Base-by-base conservation (phyloP, 2,113 vertebrate genomes). In the Chaetorhynchus papuensis region DNA sequence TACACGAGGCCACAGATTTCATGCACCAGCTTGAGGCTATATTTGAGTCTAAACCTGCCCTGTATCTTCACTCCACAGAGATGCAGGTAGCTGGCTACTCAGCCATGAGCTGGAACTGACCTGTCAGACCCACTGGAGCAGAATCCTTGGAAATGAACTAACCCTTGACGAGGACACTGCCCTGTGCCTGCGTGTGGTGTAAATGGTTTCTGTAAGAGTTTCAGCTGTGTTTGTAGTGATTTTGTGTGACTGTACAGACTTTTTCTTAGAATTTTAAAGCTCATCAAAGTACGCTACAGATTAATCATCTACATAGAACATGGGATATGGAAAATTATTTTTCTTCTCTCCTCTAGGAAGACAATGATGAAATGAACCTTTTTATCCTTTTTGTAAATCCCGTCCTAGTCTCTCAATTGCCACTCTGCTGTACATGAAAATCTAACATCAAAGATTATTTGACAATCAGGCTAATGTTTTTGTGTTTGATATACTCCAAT, bases 131-230 rank as follows among this genome's bases (percentile, higher is more conserved):
- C 64, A n/a, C 2, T 49, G 41, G 35, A 80, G 17, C 23, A 80
- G 15, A 93, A 41, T 44, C 28, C 37, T 69, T 74, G 54, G 54
- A 69, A 23, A 31, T 18, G 49, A 86, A 4, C 8, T 49, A 21
- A 5, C 7, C 12, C 37, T 60, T 65, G 47, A 9, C 0, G 1
- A 80, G 15, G 22, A 37, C 15, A 11, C 7, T 39, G 28, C 21
- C 27, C 56, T 42, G 2, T 42, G 39, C 39, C 13, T 75, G 31
- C 35, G 11, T 1, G 2, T 35, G 22, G n/a, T 22, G 10, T 33
- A 50, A 68, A 64, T 6, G 5, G 7, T 23, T 83, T 28, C 28
- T 92, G 15, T 4, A 53, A 9, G 13, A 20, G 17, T 53, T 88
- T 76, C 23, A 9, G 15, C 28, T 61, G 27, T 13, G 13, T 44